Evolutionary conservation across 2,888 invertebrate species (phyloP).

Genomic region (Campoletis raptor): DNA sequence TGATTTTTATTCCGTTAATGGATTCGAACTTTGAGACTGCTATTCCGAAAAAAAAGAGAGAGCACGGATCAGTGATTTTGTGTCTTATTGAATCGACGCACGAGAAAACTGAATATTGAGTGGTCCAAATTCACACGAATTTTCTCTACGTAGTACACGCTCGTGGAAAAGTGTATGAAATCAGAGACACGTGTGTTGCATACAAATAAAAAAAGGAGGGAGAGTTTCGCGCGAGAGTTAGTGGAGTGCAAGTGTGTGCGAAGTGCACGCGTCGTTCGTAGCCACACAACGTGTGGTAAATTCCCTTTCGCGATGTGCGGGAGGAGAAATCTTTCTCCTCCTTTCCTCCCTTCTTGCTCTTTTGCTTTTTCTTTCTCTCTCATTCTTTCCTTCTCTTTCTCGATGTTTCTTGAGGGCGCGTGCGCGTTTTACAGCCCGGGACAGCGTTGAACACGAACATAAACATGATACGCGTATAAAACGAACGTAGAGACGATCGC

Average conservation of each 20-base stretch:
- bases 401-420: conserved; percentile 74
- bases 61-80: neutral
- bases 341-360: conserved; percentile 38
- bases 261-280: conserved; percentile 36
- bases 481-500: conserved; percentile 70
- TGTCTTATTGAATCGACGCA: neutral
- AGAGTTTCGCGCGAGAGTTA: conserved; percentile 54
- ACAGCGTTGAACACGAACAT: conserved; percentile 82
- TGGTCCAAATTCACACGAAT: conserved; percentile 10
- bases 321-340: conserved; percentile 20
- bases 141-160: neutral
- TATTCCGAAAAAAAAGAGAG: neutral
- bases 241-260: conserved; percentile 34
- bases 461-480: conserved; percentile 81
- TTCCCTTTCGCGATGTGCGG: conserved; percentile 39
- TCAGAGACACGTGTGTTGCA: conserved; percentile 45
- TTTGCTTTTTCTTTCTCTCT: conserved; percentile 6
- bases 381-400: conserved; percentile 7
- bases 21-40: neutral
- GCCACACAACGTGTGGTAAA: conserved; percentile 48
- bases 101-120: neutral
- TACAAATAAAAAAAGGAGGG: conserved; percentile 31
- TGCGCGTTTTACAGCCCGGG: conserved; percentile 80
- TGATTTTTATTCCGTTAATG: neutral
- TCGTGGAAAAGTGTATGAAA: neutral